These are phyloP conservation scores for Psix sp. DNA, from an alignment of 1,140 invertebrate species.

Conservation along the genomic window DNA sequence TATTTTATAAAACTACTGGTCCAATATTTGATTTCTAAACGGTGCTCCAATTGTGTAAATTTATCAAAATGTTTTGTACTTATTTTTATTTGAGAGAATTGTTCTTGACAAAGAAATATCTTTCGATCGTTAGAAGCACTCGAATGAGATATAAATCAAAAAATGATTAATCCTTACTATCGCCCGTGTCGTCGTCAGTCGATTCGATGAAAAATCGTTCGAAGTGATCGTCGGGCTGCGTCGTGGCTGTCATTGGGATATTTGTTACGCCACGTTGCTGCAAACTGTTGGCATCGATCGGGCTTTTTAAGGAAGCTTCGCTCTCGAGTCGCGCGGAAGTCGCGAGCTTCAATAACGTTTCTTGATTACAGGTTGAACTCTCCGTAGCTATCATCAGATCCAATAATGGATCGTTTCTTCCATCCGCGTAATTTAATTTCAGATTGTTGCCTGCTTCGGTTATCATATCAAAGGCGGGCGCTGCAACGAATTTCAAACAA, in stretches of 20 bases:
- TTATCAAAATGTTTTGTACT: too few relatives aligned
- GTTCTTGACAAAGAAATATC: conserved; percentile 18
- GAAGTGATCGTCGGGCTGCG: conserved; percentile 39
- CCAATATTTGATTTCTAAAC: too few relatives aligned
- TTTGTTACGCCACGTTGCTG: conserved; percentile 64
- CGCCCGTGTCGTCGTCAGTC: conserved; percentile 82
- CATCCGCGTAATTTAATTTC: conserved; percentile 55
- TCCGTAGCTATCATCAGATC: conserved; percentile 74
- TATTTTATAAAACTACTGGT: too few relatives aligned
- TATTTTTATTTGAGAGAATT: too few relatives aligned
- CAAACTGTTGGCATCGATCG: conserved; percentile 66
- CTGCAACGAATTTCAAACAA: conserved; percentile 57
- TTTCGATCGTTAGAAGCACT: conserved; percentile 4
- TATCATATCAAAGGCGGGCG: conserved; percentile 51
- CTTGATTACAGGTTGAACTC: conserved; percentile 67
- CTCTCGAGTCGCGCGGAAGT: conserved; percentile 60
- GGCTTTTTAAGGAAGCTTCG: conserved; percentile 56
- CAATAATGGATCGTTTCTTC: conserved; percentile 70
- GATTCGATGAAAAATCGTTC: conserved; percentile 77
- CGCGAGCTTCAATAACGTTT: conserved; percentile 68
- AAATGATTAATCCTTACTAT: conserved; percentile 67
- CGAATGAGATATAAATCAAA: conserved; percentile 36
- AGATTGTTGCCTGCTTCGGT: conserved; percentile 48
- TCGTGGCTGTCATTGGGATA: conserved; percentile 36
- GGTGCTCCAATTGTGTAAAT: too few relatives aligned